Evolutionary conservation across 2,888 invertebrate species (phyloP), one percentile per base, ranked within the genome.

Genomic region (Spodoptera exigua): DNA sequence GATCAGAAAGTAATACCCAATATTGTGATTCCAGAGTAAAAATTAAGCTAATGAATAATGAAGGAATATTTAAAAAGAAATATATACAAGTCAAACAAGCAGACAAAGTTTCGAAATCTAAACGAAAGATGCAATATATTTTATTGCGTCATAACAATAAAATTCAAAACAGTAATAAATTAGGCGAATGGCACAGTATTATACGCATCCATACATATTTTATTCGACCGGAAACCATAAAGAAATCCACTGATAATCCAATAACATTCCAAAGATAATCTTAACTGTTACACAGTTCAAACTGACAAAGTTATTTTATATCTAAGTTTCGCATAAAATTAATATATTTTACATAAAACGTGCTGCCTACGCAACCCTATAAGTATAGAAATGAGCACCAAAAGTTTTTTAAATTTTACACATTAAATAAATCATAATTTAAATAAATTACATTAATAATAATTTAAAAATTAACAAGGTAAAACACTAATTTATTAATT

Each of bases 351-450:
- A 41, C n/a, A 59, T 27, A 41, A 3, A 3, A 3, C 18, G 5
- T 21, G 45, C 41, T 46, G 4, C 63, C 63, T 45, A 64, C 63
- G 37, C 61, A 21, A 18, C 18, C 32, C 45, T 16, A 45, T 27
- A 27, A 9, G 9, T 0, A 12, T 10, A 35, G 10, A 34, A 49
- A 36, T 46, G 36, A 34, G 17, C n/a, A 64, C 35, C 39, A 21
- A 18, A 43, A 2, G 32, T 32, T 43, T 46, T 58, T 32, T 45
- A 18, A 63, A 27, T 27, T 67, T 45, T 34, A 47, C 40, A 62
- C 37, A 57, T 17, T 61, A 39, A 61, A 64, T 64, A 64, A 68
- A 64, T 64, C 64, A 47, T 36, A 61, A 52, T 64, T 60, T 64
- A 47, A 68, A 64, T 60, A 58, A 47, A 48, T 48, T 11, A 60